Percentiles rank a stretch among this genome's conserved stretches.
phyloP scores from a whole-genome alignment of 2,888 invertebrate species.

The Pilophorus perplexus region DNA sequence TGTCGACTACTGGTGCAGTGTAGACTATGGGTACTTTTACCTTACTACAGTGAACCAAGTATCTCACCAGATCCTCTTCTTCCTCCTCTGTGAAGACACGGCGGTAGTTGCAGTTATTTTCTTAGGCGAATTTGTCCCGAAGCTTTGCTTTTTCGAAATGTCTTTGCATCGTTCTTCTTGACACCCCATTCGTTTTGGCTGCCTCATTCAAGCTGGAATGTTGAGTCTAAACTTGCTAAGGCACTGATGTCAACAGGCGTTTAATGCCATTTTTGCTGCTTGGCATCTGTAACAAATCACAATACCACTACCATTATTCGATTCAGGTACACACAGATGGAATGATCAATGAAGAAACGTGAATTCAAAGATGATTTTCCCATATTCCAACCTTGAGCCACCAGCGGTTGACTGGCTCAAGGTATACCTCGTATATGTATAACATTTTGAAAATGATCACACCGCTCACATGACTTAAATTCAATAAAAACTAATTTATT shows the following conservation, averaged over 20 bases:
- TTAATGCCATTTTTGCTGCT: no score
- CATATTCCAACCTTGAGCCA: conserved; percentile 9
- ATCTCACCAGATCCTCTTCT: background rate
- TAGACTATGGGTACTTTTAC: no score
- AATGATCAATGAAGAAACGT: no score
- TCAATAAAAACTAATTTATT: no score
- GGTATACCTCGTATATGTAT: no score
- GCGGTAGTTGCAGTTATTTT: no score
- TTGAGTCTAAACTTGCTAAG: background rate
- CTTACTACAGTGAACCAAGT: background rate
- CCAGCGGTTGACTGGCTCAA: conserved; percentile 4
- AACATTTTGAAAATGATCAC: no score
- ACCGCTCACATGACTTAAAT: no score
- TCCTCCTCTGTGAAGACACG: background rate
- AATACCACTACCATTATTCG: no score
- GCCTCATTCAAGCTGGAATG: conserved; percentile 19
- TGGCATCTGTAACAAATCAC: no score
- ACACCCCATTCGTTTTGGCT: background rate
- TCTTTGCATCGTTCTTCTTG: background rate
- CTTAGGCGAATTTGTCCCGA: background rate
- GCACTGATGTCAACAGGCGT: conserved; percentile 4
- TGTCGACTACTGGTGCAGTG: no score
- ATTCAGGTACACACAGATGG: no score
- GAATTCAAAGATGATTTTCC: background rate
- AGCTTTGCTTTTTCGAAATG: background rate